Evolutionary conservation across 1,140 invertebrate species (phyloP).

Genomic region (Ectropis grisescens): DNA sequence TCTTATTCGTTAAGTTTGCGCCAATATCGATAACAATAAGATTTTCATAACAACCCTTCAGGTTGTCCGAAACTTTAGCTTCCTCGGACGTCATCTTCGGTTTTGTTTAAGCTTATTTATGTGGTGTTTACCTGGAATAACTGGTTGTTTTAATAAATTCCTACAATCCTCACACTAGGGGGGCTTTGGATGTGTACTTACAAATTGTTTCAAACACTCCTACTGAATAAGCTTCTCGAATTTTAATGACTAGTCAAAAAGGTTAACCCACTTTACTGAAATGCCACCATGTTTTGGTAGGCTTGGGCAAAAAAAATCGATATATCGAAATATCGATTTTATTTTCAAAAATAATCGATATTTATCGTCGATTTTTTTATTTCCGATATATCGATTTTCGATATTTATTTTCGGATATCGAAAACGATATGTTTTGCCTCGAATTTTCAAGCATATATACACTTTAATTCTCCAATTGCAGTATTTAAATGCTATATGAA

Average conservation of each 20-base stretch:
- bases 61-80: conserved; percentile 55
- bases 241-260: conserved; percentile 53
- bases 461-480: too few relatives aligned
- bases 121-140: conserved; percentile 54
- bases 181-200: conserved; percentile 24
- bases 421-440: too few relatives aligned
- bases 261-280: conserved; percentile 54
- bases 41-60: conserved; percentile 80
- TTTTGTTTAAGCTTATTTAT: conserved; percentile 59
- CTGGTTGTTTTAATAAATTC: background rate
- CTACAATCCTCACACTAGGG: conserved; percentile 1
- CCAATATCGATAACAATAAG: conserved; percentile 94
- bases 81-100: conserved; percentile 66
- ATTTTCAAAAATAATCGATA: too few relatives aligned
- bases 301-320: too few relatives aligned
- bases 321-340: too few relatives aligned
- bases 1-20: conserved; percentile 96
- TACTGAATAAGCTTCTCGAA: conserved; percentile 60
- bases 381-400: too few relatives aligned
- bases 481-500: too few relatives aligned
- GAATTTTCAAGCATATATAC: too few relatives aligned
- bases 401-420: too few relatives aligned
- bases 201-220: conserved; percentile 67
- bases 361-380: too few relatives aligned
- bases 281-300: conserved; percentile 62